Conservation (phyloP, 2,797 vertebrate species). For the Dicrostonyx torquatus region DNA sequence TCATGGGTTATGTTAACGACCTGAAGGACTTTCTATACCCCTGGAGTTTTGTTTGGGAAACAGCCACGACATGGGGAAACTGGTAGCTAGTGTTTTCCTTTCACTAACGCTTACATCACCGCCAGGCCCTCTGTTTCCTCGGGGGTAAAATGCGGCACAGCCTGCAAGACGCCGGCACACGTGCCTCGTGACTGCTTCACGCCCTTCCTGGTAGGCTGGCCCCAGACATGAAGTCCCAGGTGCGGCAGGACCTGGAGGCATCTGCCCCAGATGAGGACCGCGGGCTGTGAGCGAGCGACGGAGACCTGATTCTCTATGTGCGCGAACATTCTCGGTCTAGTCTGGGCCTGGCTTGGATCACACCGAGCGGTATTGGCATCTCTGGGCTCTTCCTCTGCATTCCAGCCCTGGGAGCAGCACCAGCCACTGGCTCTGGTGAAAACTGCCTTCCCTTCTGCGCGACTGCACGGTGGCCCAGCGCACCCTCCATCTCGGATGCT, state of each 20-base stretch:
- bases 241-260: neutral
- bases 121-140: conserved; percentile 65
- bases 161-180: neutral
- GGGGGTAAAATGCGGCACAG: conserved; percentile 10
- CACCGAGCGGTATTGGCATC: neutral
- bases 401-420: fast-evolving
- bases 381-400: fast-evolving
- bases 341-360: neutral
- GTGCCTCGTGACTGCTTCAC: fast-evolving
- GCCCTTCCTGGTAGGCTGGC: neutral
- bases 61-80: conserved; percentile 18
- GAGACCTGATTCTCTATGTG: fast-evolving
- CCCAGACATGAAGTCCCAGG: no score
- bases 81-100: neutral
- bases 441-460: fast-evolving
- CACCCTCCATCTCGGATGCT: neutral
- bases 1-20: neutral
- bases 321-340: fast-evolving
- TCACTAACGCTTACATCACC: conserved; percentile 18
- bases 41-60: neutral
- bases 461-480: no score
- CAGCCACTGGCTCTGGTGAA: fast-evolving
- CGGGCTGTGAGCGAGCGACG: neutral
- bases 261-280: fast-evolving
- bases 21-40: neutral